These are phyloP conservation scores for Germaria angustata DNA, from an alignment of 2,888 invertebrate species.

Conservation along the genomic window DNA sequence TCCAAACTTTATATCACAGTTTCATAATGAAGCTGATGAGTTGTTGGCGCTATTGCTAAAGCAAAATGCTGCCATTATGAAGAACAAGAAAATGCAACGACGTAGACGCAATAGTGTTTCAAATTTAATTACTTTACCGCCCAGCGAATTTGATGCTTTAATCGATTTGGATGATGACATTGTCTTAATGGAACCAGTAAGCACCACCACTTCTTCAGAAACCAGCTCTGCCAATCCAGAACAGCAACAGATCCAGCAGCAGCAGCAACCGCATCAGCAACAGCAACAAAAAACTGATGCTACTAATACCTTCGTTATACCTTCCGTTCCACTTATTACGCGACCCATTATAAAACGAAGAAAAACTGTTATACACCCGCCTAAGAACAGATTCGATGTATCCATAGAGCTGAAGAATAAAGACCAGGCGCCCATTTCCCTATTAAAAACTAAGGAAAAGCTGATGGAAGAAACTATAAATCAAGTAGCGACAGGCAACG, in stretches of 20 bases:
- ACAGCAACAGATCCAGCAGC: not conserved
- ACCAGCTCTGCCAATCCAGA: not conserved
- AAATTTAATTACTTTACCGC: slow-evolving; percentile 57
- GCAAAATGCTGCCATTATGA: slow-evolving; percentile 71
- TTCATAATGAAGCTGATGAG: slow-evolving; percentile 70
- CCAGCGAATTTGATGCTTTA: slow-evolving; percentile 69
- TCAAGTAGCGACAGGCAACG: slow-evolving; percentile 16
- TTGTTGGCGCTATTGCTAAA: slow-evolving; percentile 73
- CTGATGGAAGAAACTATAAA: slow-evolving; percentile 30
- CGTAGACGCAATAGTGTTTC: slow-evolving; percentile 70
- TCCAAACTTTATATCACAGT: slow-evolving; percentile 60
- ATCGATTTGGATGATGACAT: slow-evolving; percentile 74
- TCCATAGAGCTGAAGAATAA: slow-evolving; percentile 12
- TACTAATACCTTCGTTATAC: slow-evolving; percentile 35
- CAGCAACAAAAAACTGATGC: slow-evolving; percentile 17
- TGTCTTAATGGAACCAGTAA: slow-evolving; percentile 73
- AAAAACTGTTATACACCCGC: slow-evolving; percentile 71
- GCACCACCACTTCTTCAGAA: slow-evolving; percentile 59
- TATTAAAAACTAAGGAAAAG: slow-evolving; percentile 8
- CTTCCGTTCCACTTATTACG: slow-evolving; percentile 68
- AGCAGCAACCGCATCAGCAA: not conserved
- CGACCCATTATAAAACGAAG: slow-evolving; percentile 75
- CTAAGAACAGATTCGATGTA: slow-evolving; percentile 52
- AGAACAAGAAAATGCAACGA: slow-evolving; percentile 46
- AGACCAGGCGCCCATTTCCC: not conserved